Evolutionary conservation across 2,888 invertebrate species (phyloP), one percentile per base, ranked within the genome.

Genomic region (Petrolisthes cinctipes): DNA sequence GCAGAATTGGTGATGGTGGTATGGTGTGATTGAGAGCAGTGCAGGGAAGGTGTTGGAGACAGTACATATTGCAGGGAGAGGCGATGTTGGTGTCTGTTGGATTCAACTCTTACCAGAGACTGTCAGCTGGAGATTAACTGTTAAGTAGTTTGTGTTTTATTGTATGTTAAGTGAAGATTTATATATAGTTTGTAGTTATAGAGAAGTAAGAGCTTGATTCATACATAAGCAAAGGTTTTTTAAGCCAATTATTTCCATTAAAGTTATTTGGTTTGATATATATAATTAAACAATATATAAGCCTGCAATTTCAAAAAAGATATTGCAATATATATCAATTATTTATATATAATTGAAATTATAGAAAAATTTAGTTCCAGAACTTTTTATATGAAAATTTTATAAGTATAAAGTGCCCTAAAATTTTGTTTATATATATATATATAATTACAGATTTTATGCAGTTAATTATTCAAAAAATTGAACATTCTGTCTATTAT

Each of bases 331-430:
- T 71, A 71, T 71, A 37, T 37, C 37, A 37, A 37, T 71, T 71
- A n/a, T 71, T n/a, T 71, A 71, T 71, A 71, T 71, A 71, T 71
- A 71, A n/a, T n/a, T 71, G 14, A n/a, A 71, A 71, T 71, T 71
- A 71, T 71, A 20, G n/a, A 71, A n/a, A n/a, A 71, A n/a, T 71
- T 71, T 14, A 71, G 71, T n/a, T 20, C 4, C 17, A 61, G 20
- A 7, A n/a, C 71, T 7, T 37, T 37, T 37, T 37, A 37, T 37
- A 37, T 37, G 37, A 37, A 71, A 4, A 71, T n/a, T 71, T 71
- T 71, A 71, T n/a, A 71, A 61, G 0, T 37, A 37, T 61, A 54
- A 56, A 56, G 20, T 81, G 37, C 66, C 37, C 76, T 37, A 51
- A 37, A 81, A 11, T 66, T 66, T 51, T 66, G 81, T 81, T 71